Evolutionary conservation across 2,797 vertebrate species (phyloP).

Genomic region (Carapus acus): DNA sequence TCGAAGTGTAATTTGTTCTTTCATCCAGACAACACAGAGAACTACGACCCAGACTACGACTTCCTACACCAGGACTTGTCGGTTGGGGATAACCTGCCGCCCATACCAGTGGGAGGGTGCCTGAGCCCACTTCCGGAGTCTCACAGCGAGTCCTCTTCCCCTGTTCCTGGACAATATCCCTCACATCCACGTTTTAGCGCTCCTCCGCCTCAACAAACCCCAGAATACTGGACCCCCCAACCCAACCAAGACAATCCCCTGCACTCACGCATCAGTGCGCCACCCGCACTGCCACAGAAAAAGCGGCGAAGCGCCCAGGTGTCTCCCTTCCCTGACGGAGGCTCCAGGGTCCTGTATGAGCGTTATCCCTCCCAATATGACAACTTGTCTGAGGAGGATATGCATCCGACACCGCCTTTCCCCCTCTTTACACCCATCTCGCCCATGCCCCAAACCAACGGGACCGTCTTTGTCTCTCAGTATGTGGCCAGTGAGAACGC

Average conservation of each 20-base stretch:
- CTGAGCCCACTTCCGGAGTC: slow-evolving; percentile 92
- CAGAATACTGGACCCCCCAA: slow-evolving; percentile 61
- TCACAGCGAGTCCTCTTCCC: slow-evolving; percentile 82
- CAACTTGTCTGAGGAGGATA: slow-evolving; percentile 89
- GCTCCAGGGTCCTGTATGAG: slow-evolving; percentile 77
- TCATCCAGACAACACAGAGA: slow-evolving; percentile 75
- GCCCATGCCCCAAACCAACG: slow-evolving; percentile 77
- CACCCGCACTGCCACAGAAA: slow-evolving; percentile 87
- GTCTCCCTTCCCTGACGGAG: slow-evolving; percentile 61
- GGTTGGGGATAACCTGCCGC: slow-evolving; percentile 79
- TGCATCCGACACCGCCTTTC: slow-evolving; percentile 62
- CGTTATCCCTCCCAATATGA: slow-evolving; percentile 90
- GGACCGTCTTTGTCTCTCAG: slow-evolving; percentile 68
- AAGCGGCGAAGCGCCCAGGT: slow-evolving; percentile 88
- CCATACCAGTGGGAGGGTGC: slow-evolving; percentile 70
- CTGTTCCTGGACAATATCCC: slow-evolving; percentile 78
- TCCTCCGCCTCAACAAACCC: slow-evolving; percentile 55
- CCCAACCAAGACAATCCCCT: slow-evolving; percentile 48
- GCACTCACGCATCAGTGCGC: slow-evolving; percentile 60
- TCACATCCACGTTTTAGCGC: slow-evolving; percentile 72
- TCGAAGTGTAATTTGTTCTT: not conserved
- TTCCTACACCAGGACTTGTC: slow-evolving; percentile 98
- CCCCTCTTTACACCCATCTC: slow-evolving; percentile 77
- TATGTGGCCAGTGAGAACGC: slow-evolving; percentile 70
- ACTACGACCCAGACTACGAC: slow-evolving; percentile 96